Evolutionary conservation across 2,797 vertebrate species (phyloP).

Genomic region (Neoniphon sammara): DNA sequence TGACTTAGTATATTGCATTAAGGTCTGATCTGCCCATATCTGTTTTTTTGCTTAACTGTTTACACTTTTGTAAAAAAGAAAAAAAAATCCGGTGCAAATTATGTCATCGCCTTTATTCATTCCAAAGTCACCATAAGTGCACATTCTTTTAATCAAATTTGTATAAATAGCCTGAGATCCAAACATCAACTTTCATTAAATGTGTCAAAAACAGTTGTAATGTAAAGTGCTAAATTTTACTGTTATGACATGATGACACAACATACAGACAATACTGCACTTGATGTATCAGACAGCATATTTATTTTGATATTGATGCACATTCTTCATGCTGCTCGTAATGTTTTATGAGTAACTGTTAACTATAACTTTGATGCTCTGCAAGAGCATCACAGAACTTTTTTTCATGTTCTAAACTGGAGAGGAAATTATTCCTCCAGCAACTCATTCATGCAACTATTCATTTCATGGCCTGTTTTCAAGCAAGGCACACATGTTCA

Average conservation of each 20-base stretch:
- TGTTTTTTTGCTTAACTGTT: slow-evolving; percentile 21
- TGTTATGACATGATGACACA: neutral
- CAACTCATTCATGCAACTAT: neutral
- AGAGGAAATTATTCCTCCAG: neutral
- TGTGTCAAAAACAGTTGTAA: neutral
- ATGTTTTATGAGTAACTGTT: neutral
- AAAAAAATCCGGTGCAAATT: slow-evolving; percentile 23
- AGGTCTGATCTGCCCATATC: neutral
- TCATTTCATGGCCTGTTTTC: neutral
- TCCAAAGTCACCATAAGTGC: slow-evolving; percentile 18
- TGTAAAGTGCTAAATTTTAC: slow-evolving; percentile 12
- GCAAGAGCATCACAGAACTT: neutral
- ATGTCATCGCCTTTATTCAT: slow-evolving; percentile 39
- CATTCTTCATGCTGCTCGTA: slow-evolving; percentile 39
- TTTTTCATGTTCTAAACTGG: neutral
- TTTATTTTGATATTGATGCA: slow-evolving; percentile 28
- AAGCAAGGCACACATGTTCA: neutral
- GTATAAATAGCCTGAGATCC: neutral
- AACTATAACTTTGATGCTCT: neutral
- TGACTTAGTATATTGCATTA: slow-evolving; percentile 79
- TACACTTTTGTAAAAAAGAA: neutral
- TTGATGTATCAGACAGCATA: neutral
- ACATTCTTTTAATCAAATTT: neutral
- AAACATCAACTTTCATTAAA: neutral
- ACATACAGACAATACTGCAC: slow-evolving; percentile 4